These are phyloP conservation scores for Plecturocebus donacophilus DNA, from an alignment of 2,113 vertebrate genomes.

Conservation along the genomic window DNA sequence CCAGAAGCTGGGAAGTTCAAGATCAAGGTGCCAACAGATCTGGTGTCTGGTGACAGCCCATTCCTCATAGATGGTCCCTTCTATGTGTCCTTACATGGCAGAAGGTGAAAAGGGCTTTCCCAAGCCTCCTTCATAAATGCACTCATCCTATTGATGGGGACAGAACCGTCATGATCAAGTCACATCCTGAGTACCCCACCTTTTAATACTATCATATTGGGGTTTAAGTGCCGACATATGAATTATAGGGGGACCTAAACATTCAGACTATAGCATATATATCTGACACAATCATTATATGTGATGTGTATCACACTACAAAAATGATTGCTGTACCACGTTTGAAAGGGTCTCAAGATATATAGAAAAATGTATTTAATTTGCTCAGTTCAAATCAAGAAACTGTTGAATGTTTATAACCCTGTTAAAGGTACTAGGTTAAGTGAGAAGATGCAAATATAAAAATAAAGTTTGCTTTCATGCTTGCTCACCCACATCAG, in stretches of 20 bases:
- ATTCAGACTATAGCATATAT: not conserved
- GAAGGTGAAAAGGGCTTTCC: not conserved
- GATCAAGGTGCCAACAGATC: not conserved
- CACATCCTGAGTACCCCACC: not conserved
- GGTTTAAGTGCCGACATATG: not conserved
- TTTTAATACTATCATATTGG: not conserved
- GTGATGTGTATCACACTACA: not conserved
- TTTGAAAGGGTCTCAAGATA: not conserved
- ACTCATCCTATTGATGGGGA: not conserved
- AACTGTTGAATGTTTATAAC: not conserved
- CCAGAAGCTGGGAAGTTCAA: not conserved
- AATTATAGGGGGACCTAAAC: not conserved
- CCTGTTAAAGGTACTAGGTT: not conserved
- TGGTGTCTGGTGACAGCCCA: not conserved
- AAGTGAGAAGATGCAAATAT: not conserved
- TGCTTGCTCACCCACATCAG: not conserved
- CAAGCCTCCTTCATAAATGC: not conserved
- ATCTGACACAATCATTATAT: not conserved
- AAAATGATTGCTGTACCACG: not conserved
- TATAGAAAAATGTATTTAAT: not conserved
- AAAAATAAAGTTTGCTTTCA: not conserved
- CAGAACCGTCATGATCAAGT: not conserved
- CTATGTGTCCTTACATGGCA: not conserved
- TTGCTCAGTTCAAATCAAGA: slow-evolving; percentile 30
- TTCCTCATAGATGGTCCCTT: not conserved